Evolutionary conservation across 2,888 invertebrate species (phyloP), one percentile per base, ranked within the genome.

Genomic region (Agrotis exclamationis): DNA sequence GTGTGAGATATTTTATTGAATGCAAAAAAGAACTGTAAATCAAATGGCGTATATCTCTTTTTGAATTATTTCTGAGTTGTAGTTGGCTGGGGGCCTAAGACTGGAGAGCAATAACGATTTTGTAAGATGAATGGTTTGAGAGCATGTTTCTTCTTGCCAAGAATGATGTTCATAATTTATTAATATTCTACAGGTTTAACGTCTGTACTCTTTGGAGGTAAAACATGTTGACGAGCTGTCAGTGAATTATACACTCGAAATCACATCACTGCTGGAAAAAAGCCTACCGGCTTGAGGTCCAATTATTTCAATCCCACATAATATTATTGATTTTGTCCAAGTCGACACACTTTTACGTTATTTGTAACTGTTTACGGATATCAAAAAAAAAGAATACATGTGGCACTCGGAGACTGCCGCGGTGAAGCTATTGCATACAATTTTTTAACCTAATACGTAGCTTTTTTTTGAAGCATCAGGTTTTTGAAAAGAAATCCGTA

Each of bases 81-180:
- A 74, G 22, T 78, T 74, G 69, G 75, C 69, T 53, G 58, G 48
- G 59, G 51, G 47, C 58, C 59, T 59, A 45, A 66, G 6, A 53
- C 62, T 50, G 50, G 59, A 45, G 47, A 48, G 51, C 47, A 47
- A 63, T 63, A 76, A 78, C 63, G 28, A 73, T 63, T 79, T 67
- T 67, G 59, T 72, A 44, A 62, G 60, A 77, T 57, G 24, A 54
- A 79, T 60, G 63, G 13, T 53, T 39, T 44, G n/a, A 45, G 47
- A 70, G 39, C 13, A 60, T 28, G 20, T 48, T 59, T 44, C 16
- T 22, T 45, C n/a, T 63, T 59, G 76, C 22, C 59, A 78, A 66
- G 33, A 5, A 1, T 51, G 11, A 53, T 53, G 14, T 53, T 13
- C 44, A 24, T 2, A n/a, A 48, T 18, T n/a, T 7, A 6, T 6